phyloP scores from a whole-genome alignment of 1,140 invertebrate species.

The Drosophila auraria region DNA sequence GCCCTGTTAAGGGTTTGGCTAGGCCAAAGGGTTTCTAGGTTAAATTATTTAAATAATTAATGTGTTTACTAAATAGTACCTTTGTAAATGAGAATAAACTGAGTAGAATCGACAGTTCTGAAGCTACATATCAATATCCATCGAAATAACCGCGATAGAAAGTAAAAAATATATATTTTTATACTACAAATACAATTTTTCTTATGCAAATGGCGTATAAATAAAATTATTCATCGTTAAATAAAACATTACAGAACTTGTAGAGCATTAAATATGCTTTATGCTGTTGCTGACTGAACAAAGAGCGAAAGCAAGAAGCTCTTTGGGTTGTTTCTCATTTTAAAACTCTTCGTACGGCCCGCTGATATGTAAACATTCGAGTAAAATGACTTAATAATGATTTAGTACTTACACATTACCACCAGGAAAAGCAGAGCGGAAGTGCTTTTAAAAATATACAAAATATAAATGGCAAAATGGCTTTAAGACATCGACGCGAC shows the following conservation, averaged over 20 bases:
- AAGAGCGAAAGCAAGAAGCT: conserved; percentile 2
- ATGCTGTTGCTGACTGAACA: neutral
- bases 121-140: too few species aligned
- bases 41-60: too few species aligned
- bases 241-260: neutral
- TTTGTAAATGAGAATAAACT: neutral
- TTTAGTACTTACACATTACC: neutral
- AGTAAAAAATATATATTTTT: too few species aligned
- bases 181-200: too few species aligned
- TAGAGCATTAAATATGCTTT: conserved; percentile 1
- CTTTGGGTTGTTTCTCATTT: neutral
- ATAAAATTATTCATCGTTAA: neutral
- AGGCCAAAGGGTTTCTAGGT: too few species aligned
- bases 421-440: conserved; percentile 23
- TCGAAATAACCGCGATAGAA: too few species aligned
- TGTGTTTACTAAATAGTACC: neutral
- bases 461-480: conserved; percentile 31
- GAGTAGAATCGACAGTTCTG: neutral
- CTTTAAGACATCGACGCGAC: conserved; percentile 53
- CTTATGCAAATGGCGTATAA: too few species aligned
- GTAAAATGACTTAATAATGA: conserved; percentile 7
- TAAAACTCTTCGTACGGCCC: conserved; percentile 9
- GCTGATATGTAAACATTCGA: conserved; percentile 24
- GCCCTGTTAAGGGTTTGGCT: neutral
- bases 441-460: conserved; percentile 31